Evolutionary conservation across 2,888 invertebrate genomes (phyloP), one percentile per base, ranked within the genome.

Genomic region (Tenthredo livida): DNA sequence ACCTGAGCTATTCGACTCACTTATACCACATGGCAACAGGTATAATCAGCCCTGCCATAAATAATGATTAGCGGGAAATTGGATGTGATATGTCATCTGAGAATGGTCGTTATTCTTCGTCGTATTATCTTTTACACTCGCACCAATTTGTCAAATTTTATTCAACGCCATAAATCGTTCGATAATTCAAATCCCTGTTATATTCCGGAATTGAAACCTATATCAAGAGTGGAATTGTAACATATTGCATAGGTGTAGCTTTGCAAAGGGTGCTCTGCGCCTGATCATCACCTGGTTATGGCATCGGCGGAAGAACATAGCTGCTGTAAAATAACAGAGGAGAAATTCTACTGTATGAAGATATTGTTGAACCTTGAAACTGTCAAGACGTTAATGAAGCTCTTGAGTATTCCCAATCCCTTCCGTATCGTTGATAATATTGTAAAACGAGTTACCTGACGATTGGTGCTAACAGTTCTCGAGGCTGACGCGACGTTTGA

Each of bases 401-500:
- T 61, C 21, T 25, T 61, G n/a, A 25, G 25, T 61, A 4, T 61
- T 12, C 21, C 25, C 61, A 21, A 25, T 3, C 25, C 25, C 25
- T 25, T 10, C 10, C 12, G 25, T 12, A 25, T 25, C 12, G 12
- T 25, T 61, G 21, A 25, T 61, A 61, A 21, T 61, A 61, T 61
- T 61, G 17, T 61, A 0, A 61, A 61, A 61, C 25, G 21, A 61
- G 10, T 84, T 89, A 91, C 93, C 93, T 92, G 92, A 90, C 92
- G 92, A 93, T 91, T 90, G 93, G 92, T 93, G 93, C 93, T 93
- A 93, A 93, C 93, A 93, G 90, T 93, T 93, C 91, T 91, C 90
- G 89, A 90, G 92, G 90, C 91, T 91, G 90, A 90, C 91, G 89
- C 91, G 90, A 91, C 91, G 90, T 90, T 90, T 90, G 89, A 91